These are phyloP conservation scores for Otolemur crassicaudatus DNA, from an alignment of 2,797 vertebrate genomes.

Conservation along the genomic window DNA sequence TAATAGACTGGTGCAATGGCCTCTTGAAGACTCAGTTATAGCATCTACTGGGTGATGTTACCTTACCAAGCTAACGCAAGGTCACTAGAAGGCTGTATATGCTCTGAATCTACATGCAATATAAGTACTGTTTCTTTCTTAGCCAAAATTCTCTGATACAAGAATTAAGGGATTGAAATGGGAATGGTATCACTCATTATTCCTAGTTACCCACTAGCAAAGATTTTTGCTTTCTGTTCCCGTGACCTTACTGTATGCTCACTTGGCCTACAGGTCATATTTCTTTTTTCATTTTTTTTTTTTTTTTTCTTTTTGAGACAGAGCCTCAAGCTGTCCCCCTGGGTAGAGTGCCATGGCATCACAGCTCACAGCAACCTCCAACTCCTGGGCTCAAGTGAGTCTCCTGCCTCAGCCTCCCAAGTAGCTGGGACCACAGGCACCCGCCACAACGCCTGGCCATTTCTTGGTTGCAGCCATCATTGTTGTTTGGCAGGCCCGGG, in stretches of 20 bases:
- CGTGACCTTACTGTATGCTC: neutral
- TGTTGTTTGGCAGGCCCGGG: too few relatives aligned
- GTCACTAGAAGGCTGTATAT: neutral
- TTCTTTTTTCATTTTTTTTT: neutral
- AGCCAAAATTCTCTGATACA: neutral
- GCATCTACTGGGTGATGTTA: neutral
- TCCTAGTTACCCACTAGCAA: neutral
- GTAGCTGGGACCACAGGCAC: too few relatives aligned
- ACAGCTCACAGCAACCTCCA: too few relatives aligned
- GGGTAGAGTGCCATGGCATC: too few relatives aligned
- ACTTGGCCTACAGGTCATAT: neutral
- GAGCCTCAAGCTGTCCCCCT: too few relatives aligned
- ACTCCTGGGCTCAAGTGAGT: too few relatives aligned
- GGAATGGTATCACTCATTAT: neutral
- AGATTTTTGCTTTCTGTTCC: neutral
- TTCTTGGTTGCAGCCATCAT: too few relatives aligned
- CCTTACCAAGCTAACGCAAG: neutral
- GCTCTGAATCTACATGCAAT: neutral
- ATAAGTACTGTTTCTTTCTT: neutral
- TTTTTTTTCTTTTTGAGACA: too few relatives aligned
- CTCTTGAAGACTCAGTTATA: neutral
- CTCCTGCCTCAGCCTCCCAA: too few relatives aligned
- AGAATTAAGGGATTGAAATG: neutral
- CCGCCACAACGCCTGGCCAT: too few relatives aligned
- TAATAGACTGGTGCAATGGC: neutral